Evolutionary conservation across 2,113 vertebrate species (phyloP).

Genomic region (Ptilorrhoa leucosticta): DNA sequence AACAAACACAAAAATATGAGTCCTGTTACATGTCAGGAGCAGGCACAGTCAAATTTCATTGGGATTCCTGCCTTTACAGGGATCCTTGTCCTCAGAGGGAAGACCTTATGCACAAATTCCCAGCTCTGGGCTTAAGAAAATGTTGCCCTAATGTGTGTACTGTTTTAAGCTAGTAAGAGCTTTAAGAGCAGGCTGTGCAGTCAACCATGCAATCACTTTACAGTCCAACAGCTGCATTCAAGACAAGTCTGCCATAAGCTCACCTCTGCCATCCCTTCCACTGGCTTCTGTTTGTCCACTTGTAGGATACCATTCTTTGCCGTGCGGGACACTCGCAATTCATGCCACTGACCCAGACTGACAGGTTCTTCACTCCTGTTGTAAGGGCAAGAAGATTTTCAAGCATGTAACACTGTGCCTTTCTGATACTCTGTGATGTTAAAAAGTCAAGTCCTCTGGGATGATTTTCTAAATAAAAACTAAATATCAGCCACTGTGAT

Average conservation of each 20-base stretch:
- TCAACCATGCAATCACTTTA: not conserved
- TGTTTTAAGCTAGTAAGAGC: not conserved
- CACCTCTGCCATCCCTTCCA: conserved; percentile 91
- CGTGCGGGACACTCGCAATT: conserved; percentile 87
- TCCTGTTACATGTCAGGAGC: not conserved
- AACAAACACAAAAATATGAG: not conserved
- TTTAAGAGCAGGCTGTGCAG: not conserved
- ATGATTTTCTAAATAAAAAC: not conserved
- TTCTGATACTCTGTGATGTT: not conserved
- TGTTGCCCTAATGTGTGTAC: accelerated
- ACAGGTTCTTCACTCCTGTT: conserved; percentile 86
- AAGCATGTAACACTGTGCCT: not conserved
- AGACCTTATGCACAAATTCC: not conserved
- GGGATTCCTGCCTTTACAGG: not conserved
- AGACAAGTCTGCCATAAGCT: not conserved
- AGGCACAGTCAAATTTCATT: not conserved
- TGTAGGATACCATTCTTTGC: conserved; percentile 91
- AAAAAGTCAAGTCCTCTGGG: not conserved
- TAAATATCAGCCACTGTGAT: not conserved
- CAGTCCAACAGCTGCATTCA: not conserved
- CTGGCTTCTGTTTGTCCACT: conserved; percentile 85
- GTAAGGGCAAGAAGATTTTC: not conserved
- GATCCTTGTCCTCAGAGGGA: not conserved
- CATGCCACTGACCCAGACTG: conserved; percentile 85
- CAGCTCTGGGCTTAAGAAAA: not conserved